Percentiles rank a stretch among this genome's conserved stretches.
phyloP scores from a whole-genome alignment of 2,888 invertebrate genomes.

The Acleris cristana region DNA sequence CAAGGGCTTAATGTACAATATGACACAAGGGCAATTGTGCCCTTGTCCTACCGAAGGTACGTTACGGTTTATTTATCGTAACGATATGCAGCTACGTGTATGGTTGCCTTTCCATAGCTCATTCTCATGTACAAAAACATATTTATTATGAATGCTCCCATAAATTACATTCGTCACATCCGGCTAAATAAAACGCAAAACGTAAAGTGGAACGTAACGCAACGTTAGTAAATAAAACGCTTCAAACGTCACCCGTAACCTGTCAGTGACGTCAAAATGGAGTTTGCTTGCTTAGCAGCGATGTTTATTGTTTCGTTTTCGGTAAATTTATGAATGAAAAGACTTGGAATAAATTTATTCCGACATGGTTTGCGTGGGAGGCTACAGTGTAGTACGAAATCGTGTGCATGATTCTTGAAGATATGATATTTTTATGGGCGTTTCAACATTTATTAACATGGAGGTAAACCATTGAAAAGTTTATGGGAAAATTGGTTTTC shows the following conservation, averaged over 20 bases:
- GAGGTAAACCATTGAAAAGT: constrained; percentile 34
- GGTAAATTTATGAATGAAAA: constrained; percentile 36
- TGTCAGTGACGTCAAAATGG: constrained; percentile 23
- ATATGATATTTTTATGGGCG: constrained; percentile 29
- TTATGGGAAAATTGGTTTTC: constrained; percentile 13
- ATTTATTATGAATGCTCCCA: no score
- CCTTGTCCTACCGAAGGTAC: no score
- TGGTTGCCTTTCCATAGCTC: no score
- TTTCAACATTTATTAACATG: constrained; percentile 24
- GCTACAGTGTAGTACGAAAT: constrained; percentile 25
- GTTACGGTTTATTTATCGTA: no score
- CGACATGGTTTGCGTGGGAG: constrained; percentile 23
- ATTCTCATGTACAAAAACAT: no score
- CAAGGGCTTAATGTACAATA: no score
- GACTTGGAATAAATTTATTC: constrained; percentile 25
- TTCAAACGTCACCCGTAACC: constrained; percentile 21
- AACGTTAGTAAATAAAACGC: constrained; percentile 11
- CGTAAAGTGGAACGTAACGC: constrained; percentile 20
- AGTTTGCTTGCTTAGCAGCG: constrained; percentile 4
- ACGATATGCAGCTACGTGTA: no score
- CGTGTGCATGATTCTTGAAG: constrained; percentile 25
- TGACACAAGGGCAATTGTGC: no score
- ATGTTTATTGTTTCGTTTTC: constrained; percentile 35
- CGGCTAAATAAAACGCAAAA: constrained; percentile 1
- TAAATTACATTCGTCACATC: constrained; percentile 19